Conservation (phyloP, 2,113 vertebrate species). For the Bubo blakistoni region DNA sequence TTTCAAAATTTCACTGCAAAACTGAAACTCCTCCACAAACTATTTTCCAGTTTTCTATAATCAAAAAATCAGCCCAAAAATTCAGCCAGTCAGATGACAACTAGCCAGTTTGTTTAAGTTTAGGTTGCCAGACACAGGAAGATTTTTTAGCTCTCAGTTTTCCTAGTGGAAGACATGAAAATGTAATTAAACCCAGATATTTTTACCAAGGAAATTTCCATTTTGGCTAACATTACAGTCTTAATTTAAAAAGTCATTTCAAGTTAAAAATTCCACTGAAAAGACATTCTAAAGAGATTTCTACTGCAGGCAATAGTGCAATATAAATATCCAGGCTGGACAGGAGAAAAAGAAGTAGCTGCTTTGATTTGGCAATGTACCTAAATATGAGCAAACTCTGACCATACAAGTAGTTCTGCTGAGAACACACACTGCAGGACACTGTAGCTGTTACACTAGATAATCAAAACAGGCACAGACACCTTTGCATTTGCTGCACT, state of each 20-base stretch:
- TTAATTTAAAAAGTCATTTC: not conserved
- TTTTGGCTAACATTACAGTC: not conserved
- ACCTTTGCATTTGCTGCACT: not conserved
- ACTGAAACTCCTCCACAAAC: not conserved
- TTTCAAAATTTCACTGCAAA: not conserved
- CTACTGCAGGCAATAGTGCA: not conserved
- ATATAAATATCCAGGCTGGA: not conserved
- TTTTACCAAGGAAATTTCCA: slow-evolving; percentile 1
- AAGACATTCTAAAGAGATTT: not conserved
- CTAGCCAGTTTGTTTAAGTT: not conserved
- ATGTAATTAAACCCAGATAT: not conserved
- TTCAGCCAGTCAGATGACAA: not conserved
- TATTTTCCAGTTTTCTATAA: not conserved
- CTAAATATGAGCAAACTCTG: not conserved
- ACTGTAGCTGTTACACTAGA: not conserved
- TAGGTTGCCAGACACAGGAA: not conserved
- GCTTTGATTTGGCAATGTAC: not conserved
- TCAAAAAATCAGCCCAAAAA: not conserved
- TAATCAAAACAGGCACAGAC: not conserved
- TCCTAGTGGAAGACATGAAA: not conserved
- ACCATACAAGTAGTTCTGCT: not conserved
- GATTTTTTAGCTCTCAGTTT: not conserved
- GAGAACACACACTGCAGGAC: not conserved
- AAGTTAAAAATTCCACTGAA: not conserved
- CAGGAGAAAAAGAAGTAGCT: not conserved